Percentiles rank a stretch among this genome's conserved stretches.
Evolutionary conservation across 2,888 invertebrate genomes (phyloP).

Genomic region (Diaperis boleti): DNA sequence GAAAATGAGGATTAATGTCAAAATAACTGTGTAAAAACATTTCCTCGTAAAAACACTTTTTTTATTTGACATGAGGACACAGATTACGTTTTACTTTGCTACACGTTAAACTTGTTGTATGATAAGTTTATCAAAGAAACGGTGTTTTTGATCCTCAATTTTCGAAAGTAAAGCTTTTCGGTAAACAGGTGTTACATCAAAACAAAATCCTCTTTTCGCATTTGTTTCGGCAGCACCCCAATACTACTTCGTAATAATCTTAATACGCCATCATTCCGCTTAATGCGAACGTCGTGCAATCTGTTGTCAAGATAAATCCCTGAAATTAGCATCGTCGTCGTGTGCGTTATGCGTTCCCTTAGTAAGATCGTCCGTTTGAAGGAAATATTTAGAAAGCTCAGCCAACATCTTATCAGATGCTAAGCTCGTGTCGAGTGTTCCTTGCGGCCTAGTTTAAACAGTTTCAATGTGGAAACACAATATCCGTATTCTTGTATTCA

Average conservation of each 20-base stretch:
- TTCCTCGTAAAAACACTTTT: too few relatives aligned
- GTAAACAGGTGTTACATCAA: conserved; percentile 6
- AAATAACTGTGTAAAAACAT: too few relatives aligned
- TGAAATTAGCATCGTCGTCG: conserved; percentile 21
- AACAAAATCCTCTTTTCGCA: neutral
- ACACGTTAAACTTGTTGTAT: too few relatives aligned
- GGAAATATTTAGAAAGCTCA: conserved; percentile 39
- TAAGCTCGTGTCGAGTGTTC: conserved; percentile 40
- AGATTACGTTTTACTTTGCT: too few relatives aligned
- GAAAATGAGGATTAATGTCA: too few relatives aligned
- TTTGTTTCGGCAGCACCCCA: neutral
- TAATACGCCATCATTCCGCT: conserved; percentile 18
- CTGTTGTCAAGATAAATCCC: conserved; percentile 29
- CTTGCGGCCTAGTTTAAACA: conserved; percentile 38
- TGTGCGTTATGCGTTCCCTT: conserved; percentile 33
- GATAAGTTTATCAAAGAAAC: too few relatives aligned
- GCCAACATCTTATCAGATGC: conserved; percentile 37
- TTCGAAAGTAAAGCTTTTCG: too few relatives aligned
- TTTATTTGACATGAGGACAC: too few relatives aligned
- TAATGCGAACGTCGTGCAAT: conserved; percentile 20
- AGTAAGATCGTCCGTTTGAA: conserved; percentile 30
- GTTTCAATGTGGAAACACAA: conserved; percentile 37
- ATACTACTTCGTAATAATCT: conserved; percentile 17
- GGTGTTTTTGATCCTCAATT: too few relatives aligned
- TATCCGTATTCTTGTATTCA: conserved; percentile 37